These are phyloP conservation scores for Cettia cetti DNA, from an alignment of 2,113 vertebrate genomes.

Conservation along the genomic window DNA sequence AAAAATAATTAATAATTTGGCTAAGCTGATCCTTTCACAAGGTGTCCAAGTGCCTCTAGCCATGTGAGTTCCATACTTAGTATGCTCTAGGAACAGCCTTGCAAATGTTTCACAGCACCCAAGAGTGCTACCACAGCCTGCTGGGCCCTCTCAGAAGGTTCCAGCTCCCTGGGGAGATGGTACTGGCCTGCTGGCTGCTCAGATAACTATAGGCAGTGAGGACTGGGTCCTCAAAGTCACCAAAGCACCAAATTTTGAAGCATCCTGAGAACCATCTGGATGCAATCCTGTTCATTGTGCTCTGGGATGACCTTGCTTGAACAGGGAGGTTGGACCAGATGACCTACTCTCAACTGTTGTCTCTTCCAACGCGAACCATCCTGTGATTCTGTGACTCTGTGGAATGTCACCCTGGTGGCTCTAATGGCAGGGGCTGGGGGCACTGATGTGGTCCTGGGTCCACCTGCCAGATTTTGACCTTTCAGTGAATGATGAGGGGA, in stretches of 20 bases:
- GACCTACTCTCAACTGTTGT: not conserved
- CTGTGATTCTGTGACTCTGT: not conserved
- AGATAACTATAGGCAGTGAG: rapidly evolving
- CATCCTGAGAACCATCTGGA: not conserved
- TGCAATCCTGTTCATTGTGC: not conserved
- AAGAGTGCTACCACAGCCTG: not conserved
- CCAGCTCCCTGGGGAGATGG: not conserved
- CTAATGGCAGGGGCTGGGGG: not conserved
- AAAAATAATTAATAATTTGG: not conserved
- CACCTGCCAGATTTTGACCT: rapidly evolving
- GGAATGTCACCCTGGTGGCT: not conserved
- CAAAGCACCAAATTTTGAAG: too few species aligned
- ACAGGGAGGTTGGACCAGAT: too few species aligned
- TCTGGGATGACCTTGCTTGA: not conserved
- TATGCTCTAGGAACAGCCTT: too few species aligned
- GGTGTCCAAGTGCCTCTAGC: not conserved
- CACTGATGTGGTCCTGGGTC: rapidly evolving
- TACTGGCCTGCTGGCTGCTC: rapidly evolving
- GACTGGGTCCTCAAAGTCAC: not conserved
- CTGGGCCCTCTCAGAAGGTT: not conserved
- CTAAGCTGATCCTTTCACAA: not conserved
- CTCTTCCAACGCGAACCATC: rapidly evolving
- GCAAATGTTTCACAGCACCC: not conserved
- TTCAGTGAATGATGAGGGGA: rapidly evolving
- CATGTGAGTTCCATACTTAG: rapidly evolving